Percentiles rank a stretch among this genome's conserved stretches.
Conservation (phyloP, 92 coral and sea anemone genomes). For the Zoanthus sociatus region DNA sequence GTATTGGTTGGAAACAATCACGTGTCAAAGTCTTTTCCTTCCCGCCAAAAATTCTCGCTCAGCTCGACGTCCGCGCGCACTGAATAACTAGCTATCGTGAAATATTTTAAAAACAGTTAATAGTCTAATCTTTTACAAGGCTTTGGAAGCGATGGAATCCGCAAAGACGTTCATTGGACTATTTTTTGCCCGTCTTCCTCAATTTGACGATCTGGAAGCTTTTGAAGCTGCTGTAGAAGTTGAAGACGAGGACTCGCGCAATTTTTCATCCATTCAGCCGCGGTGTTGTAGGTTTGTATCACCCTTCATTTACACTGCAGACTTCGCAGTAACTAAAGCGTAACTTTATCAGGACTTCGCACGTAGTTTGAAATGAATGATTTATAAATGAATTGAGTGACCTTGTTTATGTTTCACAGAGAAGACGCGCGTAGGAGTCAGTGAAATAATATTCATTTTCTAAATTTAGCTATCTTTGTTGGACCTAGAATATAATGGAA, state of each 20-base stretch:
- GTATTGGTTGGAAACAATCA: not conserved
- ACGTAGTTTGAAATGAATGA: no score
- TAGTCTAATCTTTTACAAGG: not conserved
- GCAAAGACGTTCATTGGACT: conserved; percentile 67
- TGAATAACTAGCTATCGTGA: not conserved
- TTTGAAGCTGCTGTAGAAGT: conserved; percentile 58
- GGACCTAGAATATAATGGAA: no score
- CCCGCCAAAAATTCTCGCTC: conserved; percentile 9
- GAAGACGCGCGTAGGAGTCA: no score
- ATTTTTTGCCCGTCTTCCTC: conserved; percentile 85
- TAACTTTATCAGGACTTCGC: no score
- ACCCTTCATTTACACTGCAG: not conserved
- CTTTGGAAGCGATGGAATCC: conserved; percentile 1
- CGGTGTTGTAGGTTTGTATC: conserved; percentile 76
- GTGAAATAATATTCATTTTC: no score
- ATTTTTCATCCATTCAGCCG: conserved; percentile 74
- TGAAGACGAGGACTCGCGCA: not conserved
- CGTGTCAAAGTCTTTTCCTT: not conserved
- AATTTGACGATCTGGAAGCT: conserved; percentile 77
- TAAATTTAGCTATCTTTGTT: no score
- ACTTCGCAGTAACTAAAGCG: conserved; percentile 1
- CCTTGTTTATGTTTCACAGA: no score
- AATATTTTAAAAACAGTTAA: not conserved
- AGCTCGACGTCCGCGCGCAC: not conserved
- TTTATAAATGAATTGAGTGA: no score